Base-by-base conservation (phyloP, 2,113 vertebrate genomes). In the Centropus bengalensis region DNA sequence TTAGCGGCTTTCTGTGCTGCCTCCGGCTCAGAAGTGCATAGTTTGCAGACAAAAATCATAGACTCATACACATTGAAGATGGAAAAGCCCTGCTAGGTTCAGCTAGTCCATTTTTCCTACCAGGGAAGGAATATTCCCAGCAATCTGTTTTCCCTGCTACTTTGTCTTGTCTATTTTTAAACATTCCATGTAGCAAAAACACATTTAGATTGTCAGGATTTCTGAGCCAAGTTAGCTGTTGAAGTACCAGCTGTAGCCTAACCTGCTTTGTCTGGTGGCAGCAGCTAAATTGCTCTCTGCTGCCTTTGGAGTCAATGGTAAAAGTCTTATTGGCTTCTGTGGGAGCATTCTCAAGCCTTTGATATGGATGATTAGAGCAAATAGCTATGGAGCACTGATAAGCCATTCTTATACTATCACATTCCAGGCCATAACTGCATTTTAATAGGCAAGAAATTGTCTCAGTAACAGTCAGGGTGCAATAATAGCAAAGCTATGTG, bases 381-480 rank as follows among this genome's bases (percentile, higher is more conserved):
- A 95, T 89, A 84, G 93, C 95, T 84, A 94, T 42, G 74, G 90
- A 97, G 90, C 95, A 81, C 93, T 86, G 93, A 96, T 94, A 96
- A 96, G 90, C 91, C 80, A 88, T 90, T 91, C 96, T 88, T 95
- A 88, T 45, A 47, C 75, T 88, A 86, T 75, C 21, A 4, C 90
- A 86, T 96, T 88, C 94, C 83, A 84, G 86, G 86, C 90, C 8
- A 0, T 96, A 96, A 96, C 92, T 96, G 93, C 94, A 82, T 96
- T 97, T 97, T 96, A 97, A 95, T 96, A 95, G 95, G 95, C 93
- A 97, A 97, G 94, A 97, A 96, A 96, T 96, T 94, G 95, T 96
- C 94, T 97, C 94, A 95, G 96, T 86, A 91, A 93, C 91, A 95
- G 93, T 81, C 91, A 86, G 94, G 90, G 95, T 86, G 73, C 94